These are phyloP conservation scores for Drosophila aff. DNA, from an alignment of 1,140 invertebrate genomes.

Conservation along the genomic window DNA sequence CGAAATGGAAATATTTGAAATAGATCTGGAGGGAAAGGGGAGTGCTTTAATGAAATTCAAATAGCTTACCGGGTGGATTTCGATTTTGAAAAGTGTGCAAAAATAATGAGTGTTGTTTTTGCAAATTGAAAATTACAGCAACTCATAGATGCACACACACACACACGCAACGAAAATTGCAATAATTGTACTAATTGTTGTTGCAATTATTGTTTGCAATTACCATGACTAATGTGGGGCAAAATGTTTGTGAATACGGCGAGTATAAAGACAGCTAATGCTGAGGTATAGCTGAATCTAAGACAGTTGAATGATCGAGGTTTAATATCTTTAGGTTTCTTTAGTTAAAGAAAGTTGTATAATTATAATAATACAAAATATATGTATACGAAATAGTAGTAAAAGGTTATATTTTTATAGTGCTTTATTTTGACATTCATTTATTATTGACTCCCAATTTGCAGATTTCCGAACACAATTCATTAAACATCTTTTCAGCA, in stretches of 20 bases:
- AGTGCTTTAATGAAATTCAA: conserved; percentile 52
- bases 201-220: conserved; percentile 77
- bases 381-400: too few species aligned
- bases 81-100: conserved; percentile 45
- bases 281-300: background rate
- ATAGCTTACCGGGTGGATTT: conserved; percentile 25
- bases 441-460: conserved; percentile 1
- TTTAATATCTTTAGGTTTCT: background rate
- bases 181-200: conserved; percentile 83
- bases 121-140: conserved; percentile 74
- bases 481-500: background rate
- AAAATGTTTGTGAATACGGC: conserved; percentile 71
- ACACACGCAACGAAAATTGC: conserved; percentile 64
- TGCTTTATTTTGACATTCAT: background rate
- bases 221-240: conserved; percentile 80
- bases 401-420: background rate
- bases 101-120: conserved; percentile 70
- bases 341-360: background rate
- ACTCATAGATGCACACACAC: conserved; percentile 10
- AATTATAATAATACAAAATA: background rate
- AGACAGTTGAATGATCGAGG: conserved; percentile 15
- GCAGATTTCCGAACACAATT: conserved; percentile 11
- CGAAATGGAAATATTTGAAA: conserved; percentile 67
- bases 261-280: conserved; percentile 19
- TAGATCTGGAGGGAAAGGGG: conserved; percentile 1